Conservation (phyloP, 1,140 invertebrate genomes). For the Cataglyphis hispanica region DNA sequence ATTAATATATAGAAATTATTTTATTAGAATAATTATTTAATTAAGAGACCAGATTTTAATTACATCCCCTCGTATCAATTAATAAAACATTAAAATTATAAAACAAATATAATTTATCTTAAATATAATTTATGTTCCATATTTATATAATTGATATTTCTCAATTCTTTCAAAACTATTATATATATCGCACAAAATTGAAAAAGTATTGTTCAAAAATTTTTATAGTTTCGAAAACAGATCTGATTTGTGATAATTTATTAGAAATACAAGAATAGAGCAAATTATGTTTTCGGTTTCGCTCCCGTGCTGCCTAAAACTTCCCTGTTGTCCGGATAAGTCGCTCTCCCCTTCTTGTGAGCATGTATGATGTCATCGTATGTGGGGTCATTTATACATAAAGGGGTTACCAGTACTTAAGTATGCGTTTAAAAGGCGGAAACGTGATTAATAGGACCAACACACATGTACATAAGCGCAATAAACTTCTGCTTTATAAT, state of each 20-base stretch:
- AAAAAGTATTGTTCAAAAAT: neutral
- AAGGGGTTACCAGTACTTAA: slow-evolving; percentile 67
- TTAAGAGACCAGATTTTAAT: slow-evolving; percentile 1
- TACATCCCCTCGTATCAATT: neutral
- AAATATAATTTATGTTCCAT: too few relatives aligned
- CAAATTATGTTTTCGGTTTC: slow-evolving; percentile 1
- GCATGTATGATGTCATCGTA: slow-evolving; percentile 72
- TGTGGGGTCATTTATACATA: slow-evolving; percentile 64
- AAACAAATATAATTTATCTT: neutral
- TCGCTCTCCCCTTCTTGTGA: slow-evolving; percentile 58
- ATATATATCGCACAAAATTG: neutral
- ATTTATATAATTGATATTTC: neutral
- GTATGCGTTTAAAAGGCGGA: slow-evolving; percentile 71
- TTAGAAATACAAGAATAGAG: neutral
- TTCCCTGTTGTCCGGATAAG: slow-evolving; percentile 60
- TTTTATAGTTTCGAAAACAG: neutral
- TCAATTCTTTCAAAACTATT: neutral
- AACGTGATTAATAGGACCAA: slow-evolving; percentile 55
- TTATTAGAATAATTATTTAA: neutral
- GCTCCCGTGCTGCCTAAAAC: neutral
- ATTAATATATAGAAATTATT: neutral
- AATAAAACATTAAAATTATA: neutral
- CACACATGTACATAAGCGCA: neutral
- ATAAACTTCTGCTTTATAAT: neutral
- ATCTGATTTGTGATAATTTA: neutral